phyloP scores from a whole-genome alignment of 2,113 vertebrate species.

The Catagonus wagneri region DNA sequence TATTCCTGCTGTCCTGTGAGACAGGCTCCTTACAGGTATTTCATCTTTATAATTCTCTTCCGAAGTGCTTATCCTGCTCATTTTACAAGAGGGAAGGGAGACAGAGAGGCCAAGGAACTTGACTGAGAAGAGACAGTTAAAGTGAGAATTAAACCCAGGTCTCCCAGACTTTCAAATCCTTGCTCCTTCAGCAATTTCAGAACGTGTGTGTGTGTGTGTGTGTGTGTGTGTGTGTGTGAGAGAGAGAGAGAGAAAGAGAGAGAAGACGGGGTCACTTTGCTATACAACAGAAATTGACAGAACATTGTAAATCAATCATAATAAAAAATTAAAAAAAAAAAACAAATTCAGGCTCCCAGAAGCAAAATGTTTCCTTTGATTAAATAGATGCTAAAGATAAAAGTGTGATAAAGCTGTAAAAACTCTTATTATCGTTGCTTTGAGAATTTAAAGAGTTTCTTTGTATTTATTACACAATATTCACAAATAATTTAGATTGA shows the following conservation, averaged over 20 bases:
- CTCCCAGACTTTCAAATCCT: neutral
- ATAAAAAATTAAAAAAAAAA: too few relatives aligned
- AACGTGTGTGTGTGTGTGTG: too few relatives aligned
- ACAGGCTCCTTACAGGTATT: neutral
- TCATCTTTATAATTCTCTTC: neutral
- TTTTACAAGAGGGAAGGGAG: neutral
- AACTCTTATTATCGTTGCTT: slow-evolving; percentile 10
- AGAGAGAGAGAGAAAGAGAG: too few relatives aligned
- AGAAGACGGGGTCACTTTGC: too few relatives aligned
- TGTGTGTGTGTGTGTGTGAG: too few relatives aligned
- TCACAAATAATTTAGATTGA: neutral
- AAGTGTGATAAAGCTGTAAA: neutral
- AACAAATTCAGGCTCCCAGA: neutral
- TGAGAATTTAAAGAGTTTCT: slow-evolving; percentile 32
- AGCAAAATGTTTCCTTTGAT: neutral
- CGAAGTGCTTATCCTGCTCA: neutral
- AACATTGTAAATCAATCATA: too few relatives aligned
- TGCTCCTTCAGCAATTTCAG: neutral
- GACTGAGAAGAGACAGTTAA: neutral
- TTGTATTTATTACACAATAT: slow-evolving; percentile 4
- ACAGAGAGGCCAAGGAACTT: neutral
- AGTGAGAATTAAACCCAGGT: neutral
- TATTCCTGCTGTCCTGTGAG: neutral
- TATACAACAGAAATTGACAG: too few relatives aligned
- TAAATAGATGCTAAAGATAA: slow-evolving; percentile 29